These are phyloP conservation scores for Morinoia aosen DNA, from an alignment of 2,888 invertebrate genomes.

Conservation along the genomic window DNA sequence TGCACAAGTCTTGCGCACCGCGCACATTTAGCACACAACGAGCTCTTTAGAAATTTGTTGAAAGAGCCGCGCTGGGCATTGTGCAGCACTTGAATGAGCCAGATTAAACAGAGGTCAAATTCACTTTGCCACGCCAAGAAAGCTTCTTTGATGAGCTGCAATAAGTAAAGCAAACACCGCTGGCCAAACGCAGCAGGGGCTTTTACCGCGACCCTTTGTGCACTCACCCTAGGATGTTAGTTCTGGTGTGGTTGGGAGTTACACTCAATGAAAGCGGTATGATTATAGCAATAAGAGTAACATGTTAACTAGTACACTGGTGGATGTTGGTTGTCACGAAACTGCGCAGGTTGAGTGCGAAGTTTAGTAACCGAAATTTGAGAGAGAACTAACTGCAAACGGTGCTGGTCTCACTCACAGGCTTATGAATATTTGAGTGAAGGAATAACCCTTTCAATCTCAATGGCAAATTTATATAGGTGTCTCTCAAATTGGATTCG, in stretches of 20 bases:
- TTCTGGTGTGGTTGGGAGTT: background rate
- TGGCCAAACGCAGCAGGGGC: background rate
- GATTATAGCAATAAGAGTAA: background rate
- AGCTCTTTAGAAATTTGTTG: background rate
- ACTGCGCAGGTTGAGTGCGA: no score
- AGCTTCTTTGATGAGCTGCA: background rate
- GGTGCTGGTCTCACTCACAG: no score
- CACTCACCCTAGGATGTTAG: background rate
- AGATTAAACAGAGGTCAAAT: background rate
- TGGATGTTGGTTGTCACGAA: no score
- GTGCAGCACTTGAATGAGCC: background rate
- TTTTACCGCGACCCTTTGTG: background rate
- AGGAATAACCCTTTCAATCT: no score
- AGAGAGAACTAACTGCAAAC: no score
- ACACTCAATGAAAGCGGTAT: background rate
- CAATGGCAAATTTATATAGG: no score
- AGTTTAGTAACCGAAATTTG: no score
- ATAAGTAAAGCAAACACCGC: background rate
- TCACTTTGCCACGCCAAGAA: background rate
- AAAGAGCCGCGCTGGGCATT: background rate
- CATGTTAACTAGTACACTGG: no score
- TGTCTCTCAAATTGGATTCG: no score
- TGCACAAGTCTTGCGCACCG: background rate
- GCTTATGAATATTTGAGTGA: no score
- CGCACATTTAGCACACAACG: background rate